Conservation (phyloP, 1,140 invertebrate genomes). For the Drosophila bifasciata region DNA sequence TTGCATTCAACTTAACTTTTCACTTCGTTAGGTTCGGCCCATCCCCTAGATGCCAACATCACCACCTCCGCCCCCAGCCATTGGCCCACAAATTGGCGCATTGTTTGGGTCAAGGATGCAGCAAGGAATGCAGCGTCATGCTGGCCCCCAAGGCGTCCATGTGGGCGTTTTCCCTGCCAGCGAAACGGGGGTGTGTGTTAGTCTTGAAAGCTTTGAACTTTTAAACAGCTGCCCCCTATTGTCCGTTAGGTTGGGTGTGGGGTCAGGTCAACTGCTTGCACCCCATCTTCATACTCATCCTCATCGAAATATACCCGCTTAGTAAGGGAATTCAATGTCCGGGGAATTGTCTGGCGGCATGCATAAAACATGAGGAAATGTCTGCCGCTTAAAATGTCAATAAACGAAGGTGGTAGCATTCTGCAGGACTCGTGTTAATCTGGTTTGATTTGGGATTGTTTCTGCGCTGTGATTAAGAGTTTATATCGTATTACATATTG, state of each 20-base stretch:
- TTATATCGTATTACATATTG: no score
- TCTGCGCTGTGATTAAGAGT: no score
- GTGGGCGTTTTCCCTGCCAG: slow-evolving; percentile 25
- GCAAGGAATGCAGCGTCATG: slow-evolving; percentile 39
- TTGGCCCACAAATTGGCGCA: slow-evolving; percentile 57
- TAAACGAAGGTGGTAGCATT: slow-evolving; percentile 17
- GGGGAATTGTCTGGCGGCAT: slow-evolving; percentile 44
- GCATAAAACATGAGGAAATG: slow-evolving; percentile 67
- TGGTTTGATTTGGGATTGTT: no score
- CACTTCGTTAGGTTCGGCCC: slow-evolving; percentile 26
- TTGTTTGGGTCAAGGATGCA: slow-evolving; percentile 74
- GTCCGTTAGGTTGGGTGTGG: slow-evolving; percentile 1
- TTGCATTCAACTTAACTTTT: slow-evolving; percentile 44
- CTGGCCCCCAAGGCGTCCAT: slow-evolving; percentile 23
- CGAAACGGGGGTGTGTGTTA: slow-evolving; percentile 19
- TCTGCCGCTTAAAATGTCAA: slow-evolving; percentile 50
- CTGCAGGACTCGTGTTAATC: no score
- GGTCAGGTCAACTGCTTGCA: slow-evolving; percentile 27
- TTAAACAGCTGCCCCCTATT: slow-evolving; percentile 28
- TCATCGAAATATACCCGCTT: slow-evolving; percentile 24
- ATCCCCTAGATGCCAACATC: background rate
- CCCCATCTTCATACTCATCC: slow-evolving; percentile 8
- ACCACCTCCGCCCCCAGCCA: background rate
- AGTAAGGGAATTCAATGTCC: slow-evolving; percentile 48
- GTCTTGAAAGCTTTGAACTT: slow-evolving; percentile 67